Evolutionary conservation across 2,797 vertebrate species (phyloP).

Genomic region (Danio tinwini): DNA sequence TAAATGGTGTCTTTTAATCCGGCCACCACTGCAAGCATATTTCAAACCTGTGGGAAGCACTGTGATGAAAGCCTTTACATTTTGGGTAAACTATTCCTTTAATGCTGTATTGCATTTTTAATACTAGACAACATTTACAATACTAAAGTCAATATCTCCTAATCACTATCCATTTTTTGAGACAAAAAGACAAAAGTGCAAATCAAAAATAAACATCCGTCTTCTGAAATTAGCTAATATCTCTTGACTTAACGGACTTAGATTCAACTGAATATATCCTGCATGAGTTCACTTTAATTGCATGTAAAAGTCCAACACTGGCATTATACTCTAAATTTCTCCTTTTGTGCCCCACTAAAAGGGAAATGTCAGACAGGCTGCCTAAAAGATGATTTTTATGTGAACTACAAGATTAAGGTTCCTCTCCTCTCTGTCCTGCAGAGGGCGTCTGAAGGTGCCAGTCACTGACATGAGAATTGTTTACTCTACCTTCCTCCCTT

Average conservation of each 20-base stretch:
- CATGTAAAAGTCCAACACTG: neutral
- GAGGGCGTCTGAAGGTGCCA: slow-evolving; percentile 36
- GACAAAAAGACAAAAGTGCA: too few relatives aligned
- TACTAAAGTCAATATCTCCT: too few relatives aligned
- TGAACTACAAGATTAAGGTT: slow-evolving; percentile 31
- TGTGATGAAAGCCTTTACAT: too few relatives aligned
- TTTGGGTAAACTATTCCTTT: too few relatives aligned
- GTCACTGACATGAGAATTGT: slow-evolving; percentile 40
- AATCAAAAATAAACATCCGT: too few relatives aligned
- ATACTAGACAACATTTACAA: too few relatives aligned
- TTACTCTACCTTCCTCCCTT: too few relatives aligned
- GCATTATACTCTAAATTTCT: neutral
- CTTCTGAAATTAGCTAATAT: neutral
- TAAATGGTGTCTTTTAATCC: too few relatives aligned
- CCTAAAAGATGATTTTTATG: neutral
- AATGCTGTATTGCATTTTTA: too few relatives aligned
- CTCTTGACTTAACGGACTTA: neutral
- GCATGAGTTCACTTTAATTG: neutral
- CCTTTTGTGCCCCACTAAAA: neutral
- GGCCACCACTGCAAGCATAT: too few relatives aligned
- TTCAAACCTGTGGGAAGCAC: too few relatives aligned
- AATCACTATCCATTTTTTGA: too few relatives aligned
- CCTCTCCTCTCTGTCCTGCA: slow-evolving; percentile 28
- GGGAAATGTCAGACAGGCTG: neutral
- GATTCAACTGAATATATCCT: neutral